A percentile compares a stretch with the other conserved stretches of the same genome.
Evolutionary conservation across 2,113 vertebrate genomes (phyloP).

Genomic region (Crotalus tigris): DNA sequence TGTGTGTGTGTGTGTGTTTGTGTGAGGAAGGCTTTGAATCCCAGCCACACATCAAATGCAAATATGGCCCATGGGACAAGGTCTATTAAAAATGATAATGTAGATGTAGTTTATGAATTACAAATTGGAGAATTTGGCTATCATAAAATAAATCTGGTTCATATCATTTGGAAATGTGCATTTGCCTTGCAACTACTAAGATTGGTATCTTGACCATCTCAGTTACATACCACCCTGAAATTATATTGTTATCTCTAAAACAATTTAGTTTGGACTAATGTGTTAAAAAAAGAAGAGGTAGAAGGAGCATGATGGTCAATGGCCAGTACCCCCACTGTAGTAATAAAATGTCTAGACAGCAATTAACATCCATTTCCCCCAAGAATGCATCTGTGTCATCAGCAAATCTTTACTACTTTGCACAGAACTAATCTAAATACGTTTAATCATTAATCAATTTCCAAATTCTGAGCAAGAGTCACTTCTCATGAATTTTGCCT

Average conservation of each 20-base stretch:
- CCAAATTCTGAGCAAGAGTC: constrained; percentile 70
- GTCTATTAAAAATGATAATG: constrained; percentile 23
- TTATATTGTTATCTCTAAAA: constrained; percentile 51
- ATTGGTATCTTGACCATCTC: constrained; percentile 40
- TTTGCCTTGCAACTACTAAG: constrained; percentile 21
- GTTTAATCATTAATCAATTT: constrained; percentile 76
- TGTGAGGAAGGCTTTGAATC: background rate
- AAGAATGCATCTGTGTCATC: constrained; percentile 81
- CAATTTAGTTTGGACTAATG: constrained; percentile 44
- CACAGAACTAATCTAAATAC: constrained; percentile 71
- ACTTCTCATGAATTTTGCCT: constrained; percentile 66
- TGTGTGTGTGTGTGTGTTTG: no score
- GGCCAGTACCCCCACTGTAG: constrained; percentile 64
- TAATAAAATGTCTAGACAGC: constrained; percentile 92
- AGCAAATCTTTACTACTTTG: constrained; percentile 69
- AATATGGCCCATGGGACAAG: background rate
- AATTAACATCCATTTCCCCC: constrained; percentile 82
- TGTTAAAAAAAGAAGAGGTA: constrained; percentile 38
- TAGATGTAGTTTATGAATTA: background rate
- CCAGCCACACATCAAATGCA: background rate
- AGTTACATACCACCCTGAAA: constrained; percentile 38
- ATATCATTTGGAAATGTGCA: constrained; percentile 9
- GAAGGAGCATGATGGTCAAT: constrained; percentile 53
- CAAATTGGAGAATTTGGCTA: background rate
- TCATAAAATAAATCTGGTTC: background rate